Conservation (phyloP, 2,888 invertebrate genomes). For the Philonicus albiceps region DNA sequence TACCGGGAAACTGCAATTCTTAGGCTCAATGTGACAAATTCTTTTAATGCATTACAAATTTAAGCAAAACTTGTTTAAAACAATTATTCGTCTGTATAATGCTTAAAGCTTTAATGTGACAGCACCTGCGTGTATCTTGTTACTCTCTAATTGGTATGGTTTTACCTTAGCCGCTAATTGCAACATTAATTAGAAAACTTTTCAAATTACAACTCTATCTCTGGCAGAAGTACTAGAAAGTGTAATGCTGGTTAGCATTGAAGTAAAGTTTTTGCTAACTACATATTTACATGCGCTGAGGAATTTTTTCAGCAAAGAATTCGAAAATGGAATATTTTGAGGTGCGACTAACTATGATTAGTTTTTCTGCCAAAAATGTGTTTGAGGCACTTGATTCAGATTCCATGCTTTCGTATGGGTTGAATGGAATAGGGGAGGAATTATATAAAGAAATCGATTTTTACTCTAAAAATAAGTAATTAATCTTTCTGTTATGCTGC, state of each 20-base stretch:
- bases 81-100: not conserved
- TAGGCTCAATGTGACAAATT: not conserved
- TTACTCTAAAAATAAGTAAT: no score
- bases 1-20: not conserved
- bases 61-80: not conserved
- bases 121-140: not conserved
- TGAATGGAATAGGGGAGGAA: no score
- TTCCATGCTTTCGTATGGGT: no score
- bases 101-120: not conserved
- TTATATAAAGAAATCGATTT: no score
- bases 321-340: not conserved
- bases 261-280: not conserved
- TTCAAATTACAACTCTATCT: slow-evolving; percentile 13
- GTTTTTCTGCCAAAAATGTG: not conserved
- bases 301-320: not conserved
- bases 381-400: not conserved
- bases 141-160: not conserved
- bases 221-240: not conserved
- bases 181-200: slow-evolving; percentile 29
- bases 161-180: slow-evolving; percentile 10
- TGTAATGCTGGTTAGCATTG: not conserved
- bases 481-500: no score
- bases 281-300: not conserved
- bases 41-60: not conserved
- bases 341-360: not conserved